These are phyloP conservation scores for Maniola jurtina DNA, from an alignment of 1,140 invertebrate species.

Conservation along the genomic window DNA sequence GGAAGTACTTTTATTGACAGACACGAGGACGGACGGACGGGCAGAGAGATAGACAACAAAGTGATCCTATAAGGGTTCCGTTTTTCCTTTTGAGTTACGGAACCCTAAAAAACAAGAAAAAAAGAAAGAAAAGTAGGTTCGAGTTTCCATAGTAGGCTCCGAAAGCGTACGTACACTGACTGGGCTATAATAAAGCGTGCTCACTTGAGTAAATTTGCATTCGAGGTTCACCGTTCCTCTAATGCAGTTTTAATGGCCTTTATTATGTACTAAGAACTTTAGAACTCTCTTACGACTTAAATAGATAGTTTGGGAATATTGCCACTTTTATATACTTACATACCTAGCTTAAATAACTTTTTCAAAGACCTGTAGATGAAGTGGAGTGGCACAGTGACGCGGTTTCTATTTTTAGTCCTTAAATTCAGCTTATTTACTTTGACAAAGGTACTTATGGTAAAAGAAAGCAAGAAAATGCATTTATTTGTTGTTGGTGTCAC, in stretches of 20 bases:
- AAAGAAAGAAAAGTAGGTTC: background rate
- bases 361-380: too few relatives aligned
- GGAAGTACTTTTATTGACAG: too few relatives aligned
- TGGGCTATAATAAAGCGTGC: constrained; percentile 7
- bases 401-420: too few relatives aligned
- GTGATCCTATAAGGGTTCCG: too few relatives aligned
- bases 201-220: constrained; percentile 18
- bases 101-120: background rate
- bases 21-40: too few relatives aligned
- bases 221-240: constrained; percentile 11
- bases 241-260: constrained; percentile 16
- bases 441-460: too few relatives aligned
- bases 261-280: constrained; percentile 7
- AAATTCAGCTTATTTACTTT: too few relatives aligned
- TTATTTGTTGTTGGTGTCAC: too few relatives aligned
- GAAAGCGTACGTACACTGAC: background rate
- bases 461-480: too few relatives aligned
- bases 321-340: background rate
- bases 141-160: constrained; percentile 5
- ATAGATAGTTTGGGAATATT: background rate
- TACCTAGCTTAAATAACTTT: background rate
- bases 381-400: too few relatives aligned
- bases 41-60: too few relatives aligned
- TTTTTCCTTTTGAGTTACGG: too few relatives aligned
- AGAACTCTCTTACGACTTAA: background rate